Evolutionary conservation across 2,888 invertebrate genomes (phyloP).

Genomic region (Oasisia sp.): DNA sequence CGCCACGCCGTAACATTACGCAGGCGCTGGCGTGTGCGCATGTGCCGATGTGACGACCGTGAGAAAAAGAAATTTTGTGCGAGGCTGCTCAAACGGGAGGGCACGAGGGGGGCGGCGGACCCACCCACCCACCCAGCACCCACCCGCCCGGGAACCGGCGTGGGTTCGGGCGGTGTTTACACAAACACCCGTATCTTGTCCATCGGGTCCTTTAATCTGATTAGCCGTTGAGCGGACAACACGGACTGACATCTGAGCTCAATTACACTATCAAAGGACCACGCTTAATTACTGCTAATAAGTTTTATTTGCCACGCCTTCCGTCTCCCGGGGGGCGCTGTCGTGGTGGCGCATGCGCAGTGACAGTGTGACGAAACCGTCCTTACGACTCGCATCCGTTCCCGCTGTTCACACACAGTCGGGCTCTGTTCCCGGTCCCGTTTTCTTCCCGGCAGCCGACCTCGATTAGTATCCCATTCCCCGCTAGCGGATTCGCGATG

Average conservation of each 20-base stretch:
- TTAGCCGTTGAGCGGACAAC: neutral
- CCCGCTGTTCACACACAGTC: neutral
- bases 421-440: neutral
- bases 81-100: neutral
- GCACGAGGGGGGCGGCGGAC: too few species aligned
- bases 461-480: slow-evolving; percentile 6
- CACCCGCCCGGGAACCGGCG: neutral
- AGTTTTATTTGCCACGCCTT: slow-evolving; percentile 9
- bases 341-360: neutral
- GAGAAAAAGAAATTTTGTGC: neutral
- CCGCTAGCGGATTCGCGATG: neutral
- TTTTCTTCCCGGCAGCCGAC: slow-evolving; percentile 10
- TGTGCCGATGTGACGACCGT: neutral
- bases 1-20: neutral
- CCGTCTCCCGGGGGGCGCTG: neutral
- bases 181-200: neutral
- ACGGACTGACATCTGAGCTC: neutral
- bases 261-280: slow-evolving; percentile 3
- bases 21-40: neutral
- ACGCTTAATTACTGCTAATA: slow-evolving; percentile 13
- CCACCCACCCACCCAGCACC: neutral
- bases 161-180: neutral
- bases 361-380: slow-evolving; percentile 8
- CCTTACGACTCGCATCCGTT: neutral
- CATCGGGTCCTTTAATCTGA: neutral